Evolutionary conservation across 2,113 vertebrate genomes (phyloP), one percentile per base, ranked within the genome.

Genomic region (Paradisaea rubra): DNA sequence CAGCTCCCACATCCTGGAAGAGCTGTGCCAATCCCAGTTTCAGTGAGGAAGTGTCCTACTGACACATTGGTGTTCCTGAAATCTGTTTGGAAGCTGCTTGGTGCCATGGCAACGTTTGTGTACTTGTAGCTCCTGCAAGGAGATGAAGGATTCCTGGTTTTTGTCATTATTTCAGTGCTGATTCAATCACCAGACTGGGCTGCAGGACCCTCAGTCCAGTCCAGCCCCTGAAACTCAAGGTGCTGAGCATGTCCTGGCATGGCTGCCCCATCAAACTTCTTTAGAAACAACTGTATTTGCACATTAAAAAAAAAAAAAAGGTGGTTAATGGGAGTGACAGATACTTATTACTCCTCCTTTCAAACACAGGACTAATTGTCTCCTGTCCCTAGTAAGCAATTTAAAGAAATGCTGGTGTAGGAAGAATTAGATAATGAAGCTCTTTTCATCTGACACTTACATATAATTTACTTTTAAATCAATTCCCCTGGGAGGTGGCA

Each of bases 391-490:
- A 66, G 93, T 93, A 97, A 96, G 94, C 95, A 97, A 96, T 96
- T 97, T 96, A 81, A 95, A 95, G 88, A 97, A 96, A 95, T 95
- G 96, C 94, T 93, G 89, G 88, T 96, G 89, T 93, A 95, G 91
- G 89, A 96, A 97, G 95, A 96, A 96, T 93, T 94, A 90, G 95
- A 94, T 97, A 96, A 97, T 97, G 96, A 96, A 96, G 91, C 80
- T 90, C 94, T 96, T 96, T 96, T 96, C 81, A 96, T 96, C 89
- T 20, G 54, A 97, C 94, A 86, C 94, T 96, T 96, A 92, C 37
- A 86, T 96, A 89, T 86, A 97, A 97, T 97, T 97, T 97, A 95
- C 93, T 97, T 93, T 86, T 84, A 97, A 95, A 96, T 91, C 94
- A 77, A 45, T 72, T 95, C 93, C 88, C 71, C 68, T 89, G 91